phyloP scores from a whole-genome alignment of 2,113 vertebrate genomes.

The Neolamprologus sp. region DNA sequence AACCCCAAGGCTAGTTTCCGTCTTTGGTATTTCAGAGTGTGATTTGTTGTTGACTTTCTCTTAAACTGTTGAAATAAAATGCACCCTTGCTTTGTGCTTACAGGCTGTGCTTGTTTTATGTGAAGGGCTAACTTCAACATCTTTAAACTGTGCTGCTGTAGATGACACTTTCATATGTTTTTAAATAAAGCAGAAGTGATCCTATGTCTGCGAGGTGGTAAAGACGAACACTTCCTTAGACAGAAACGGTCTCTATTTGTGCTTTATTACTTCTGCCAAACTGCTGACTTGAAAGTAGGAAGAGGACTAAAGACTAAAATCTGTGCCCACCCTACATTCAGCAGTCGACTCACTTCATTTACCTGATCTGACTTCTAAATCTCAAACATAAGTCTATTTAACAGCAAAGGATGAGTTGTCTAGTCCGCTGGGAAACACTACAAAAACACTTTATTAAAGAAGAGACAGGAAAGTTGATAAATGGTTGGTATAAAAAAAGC shows the following conservation, averaged over 20 bases:
- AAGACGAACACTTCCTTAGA: not conserved
- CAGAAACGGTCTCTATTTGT: fast-evolving
- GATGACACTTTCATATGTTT: not conserved
- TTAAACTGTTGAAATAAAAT: constrained; percentile 40
- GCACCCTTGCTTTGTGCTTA: not conserved
- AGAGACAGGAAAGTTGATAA: not conserved
- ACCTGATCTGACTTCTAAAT: not conserved
- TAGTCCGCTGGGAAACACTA: not conserved
- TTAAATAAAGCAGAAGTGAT: not conserved
- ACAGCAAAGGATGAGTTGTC: not conserved
- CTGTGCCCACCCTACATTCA: not conserved
- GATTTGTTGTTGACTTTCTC: constrained; percentile 3
- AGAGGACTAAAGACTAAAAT: not conserved
- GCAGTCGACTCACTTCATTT: not conserved
- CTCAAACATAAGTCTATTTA: not conserved
- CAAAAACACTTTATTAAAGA: not conserved
- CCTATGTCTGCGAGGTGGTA: not conserved
- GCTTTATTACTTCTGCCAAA: not conserved
- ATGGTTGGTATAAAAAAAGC: not conserved
- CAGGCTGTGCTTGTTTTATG: not conserved
- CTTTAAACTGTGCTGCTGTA: not conserved
- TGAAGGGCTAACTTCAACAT: not conserved
- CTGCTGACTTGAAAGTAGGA: not conserved
- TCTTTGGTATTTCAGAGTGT: not conserved
- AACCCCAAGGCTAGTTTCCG: not conserved